These are phyloP conservation scores for Masticophis lateralis DNA, from an alignment of 2,797 vertebrate species.

Conservation along the genomic window DNA sequence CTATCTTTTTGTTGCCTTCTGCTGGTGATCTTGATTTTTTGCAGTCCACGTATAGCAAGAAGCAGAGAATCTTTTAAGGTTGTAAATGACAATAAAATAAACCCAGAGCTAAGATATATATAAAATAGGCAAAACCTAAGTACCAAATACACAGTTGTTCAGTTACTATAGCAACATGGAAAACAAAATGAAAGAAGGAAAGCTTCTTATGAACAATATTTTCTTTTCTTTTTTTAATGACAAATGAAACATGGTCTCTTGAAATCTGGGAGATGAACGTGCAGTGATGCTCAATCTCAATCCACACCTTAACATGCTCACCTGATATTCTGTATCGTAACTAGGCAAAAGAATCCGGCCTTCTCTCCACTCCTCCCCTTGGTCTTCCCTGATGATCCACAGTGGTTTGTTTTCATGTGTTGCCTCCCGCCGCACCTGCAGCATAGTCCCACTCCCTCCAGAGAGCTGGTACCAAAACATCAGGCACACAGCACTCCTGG, in stretches of 20 bases:
- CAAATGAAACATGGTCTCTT: slow-evolving; percentile 62
- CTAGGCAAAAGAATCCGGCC: slow-evolving; percentile 90
- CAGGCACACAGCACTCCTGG: slow-evolving; percentile 84
- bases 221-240: slow-evolving; percentile 54
- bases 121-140: slow-evolving; percentile 76
- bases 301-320: slow-evolving; percentile 51
- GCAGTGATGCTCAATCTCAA: slow-evolving; percentile 36
- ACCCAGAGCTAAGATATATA: slow-evolving; percentile 75
- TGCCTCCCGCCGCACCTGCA: slow-evolving; percentile 84
- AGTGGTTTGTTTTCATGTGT: slow-evolving; percentile 86
- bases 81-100: slow-evolving; percentile 74
- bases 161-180: slow-evolving; percentile 77
- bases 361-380: slow-evolving; percentile 88
- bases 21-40: not conserved
- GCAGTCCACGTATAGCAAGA: not conserved
- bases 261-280: slow-evolving; percentile 59
- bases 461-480: slow-evolving; percentile 86
- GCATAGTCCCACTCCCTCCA: slow-evolving; percentile 82
- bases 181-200: slow-evolving; percentile 73
- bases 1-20: not conserved
- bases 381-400: slow-evolving; percentile 87
- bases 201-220: slow-evolving; percentile 60
- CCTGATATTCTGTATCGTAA: slow-evolving; percentile 90
- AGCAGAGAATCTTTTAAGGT: slow-evolving; percentile 64
- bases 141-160: slow-evolving; percentile 78